Percentiles rank a stretch among this genome's conserved stretches.
Evolutionary conservation across 2,888 invertebrate genomes (phyloP).

Genomic region (Dione vanillae): DNA sequence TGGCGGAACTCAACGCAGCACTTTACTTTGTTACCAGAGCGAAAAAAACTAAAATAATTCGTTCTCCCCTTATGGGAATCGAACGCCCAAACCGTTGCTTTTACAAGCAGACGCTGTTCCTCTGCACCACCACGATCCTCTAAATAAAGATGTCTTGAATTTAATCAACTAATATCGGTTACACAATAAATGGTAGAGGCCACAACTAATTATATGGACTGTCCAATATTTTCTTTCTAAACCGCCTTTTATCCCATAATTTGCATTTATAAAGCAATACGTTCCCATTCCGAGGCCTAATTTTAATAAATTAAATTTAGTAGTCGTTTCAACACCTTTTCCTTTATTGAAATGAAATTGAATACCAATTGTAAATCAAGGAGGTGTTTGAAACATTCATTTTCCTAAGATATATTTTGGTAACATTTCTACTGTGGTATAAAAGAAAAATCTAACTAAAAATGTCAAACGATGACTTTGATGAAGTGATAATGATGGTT

Average conservation of each 20-base stretch:
- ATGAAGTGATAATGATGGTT: too few relatives aligned
- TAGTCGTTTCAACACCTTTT: constrained; percentile 40
- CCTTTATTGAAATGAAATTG: constrained; percentile 34
- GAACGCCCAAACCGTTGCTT: too few relatives aligned
- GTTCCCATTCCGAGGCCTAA: constrained; percentile 43
- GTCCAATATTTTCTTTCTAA: constrained; percentile 15
- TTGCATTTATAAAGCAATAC: constrained; percentile 34
- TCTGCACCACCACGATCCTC: too few relatives aligned
- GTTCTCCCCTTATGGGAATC: too few relatives aligned
- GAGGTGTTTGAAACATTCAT: neutral
- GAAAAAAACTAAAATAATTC: too few relatives aligned
- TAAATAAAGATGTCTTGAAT: neutral
- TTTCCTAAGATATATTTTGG: neutral
- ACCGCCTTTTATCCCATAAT: constrained; percentile 21
- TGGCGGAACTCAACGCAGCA: too few relatives aligned
- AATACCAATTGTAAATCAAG: constrained; percentile 37
- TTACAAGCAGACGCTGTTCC: too few relatives aligned
- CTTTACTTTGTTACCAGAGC: too few relatives aligned
- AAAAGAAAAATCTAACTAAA: too few relatives aligned
- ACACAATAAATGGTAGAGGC: neutral
- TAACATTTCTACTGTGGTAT: too few relatives aligned
- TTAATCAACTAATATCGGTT: neutral
- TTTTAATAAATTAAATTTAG: constrained; percentile 55
- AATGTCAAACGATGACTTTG: too few relatives aligned
- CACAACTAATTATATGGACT: neutral